phyloP scores from a whole-genome alignment of 2,888 invertebrate genomes.

The Folsomia candida region DNA sequence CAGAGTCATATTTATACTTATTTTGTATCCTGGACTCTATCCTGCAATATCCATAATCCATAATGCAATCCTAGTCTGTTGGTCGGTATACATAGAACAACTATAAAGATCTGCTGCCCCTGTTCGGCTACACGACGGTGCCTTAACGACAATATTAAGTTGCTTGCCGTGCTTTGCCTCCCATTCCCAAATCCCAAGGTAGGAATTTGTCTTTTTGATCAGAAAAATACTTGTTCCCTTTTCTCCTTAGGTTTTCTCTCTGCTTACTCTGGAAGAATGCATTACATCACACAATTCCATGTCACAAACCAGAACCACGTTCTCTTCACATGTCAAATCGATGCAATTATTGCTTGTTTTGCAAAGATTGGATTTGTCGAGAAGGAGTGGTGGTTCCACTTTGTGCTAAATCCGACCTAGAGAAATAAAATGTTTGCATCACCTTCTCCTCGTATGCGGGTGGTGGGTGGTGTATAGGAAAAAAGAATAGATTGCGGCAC shows the following conservation, averaged over 20 bases:
- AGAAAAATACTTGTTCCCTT: background rate
- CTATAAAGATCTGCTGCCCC: background rate
- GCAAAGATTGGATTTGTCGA: background rate
- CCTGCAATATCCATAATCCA: background rate
- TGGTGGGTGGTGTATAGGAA: background rate
- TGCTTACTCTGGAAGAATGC: background rate
- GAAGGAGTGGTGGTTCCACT: too few species aligned
- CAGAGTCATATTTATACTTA: background rate
- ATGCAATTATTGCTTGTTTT: slow-evolving; percentile 14
- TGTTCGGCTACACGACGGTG: background rate
- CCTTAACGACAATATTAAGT: background rate
- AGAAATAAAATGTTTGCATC: background rate
- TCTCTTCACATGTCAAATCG: background rate
- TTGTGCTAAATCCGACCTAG: background rate
- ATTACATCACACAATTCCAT: background rate
- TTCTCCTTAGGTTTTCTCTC: too few species aligned
- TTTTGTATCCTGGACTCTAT: background rate
- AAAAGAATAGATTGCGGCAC: background rate
- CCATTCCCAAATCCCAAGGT: slow-evolving; percentile 17
- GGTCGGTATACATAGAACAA: too few species aligned
- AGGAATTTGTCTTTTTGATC: slow-evolving; percentile 19
- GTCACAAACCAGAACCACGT: slow-evolving; percentile 5
- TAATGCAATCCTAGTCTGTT: too few species aligned
- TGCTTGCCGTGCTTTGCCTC: background rate
- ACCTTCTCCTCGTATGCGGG: too few species aligned